Conservation (phyloP, 2,113 vertebrate genomes). For the Podarcis muralis region DNA sequence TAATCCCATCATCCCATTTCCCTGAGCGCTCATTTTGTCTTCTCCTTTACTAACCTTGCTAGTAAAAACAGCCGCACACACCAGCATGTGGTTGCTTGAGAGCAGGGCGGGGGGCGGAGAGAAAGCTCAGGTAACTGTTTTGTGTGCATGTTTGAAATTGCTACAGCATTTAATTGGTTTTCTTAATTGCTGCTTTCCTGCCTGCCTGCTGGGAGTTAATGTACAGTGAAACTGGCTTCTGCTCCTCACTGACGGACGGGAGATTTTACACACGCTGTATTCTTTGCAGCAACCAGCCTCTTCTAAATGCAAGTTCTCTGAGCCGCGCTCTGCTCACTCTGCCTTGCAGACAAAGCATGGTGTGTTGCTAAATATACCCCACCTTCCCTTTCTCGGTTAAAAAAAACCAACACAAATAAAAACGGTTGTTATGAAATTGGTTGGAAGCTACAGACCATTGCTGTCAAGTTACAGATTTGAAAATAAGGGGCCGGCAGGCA, state of each 20-base stretch:
- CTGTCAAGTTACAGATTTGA: too few relatives aligned
- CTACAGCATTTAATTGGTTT: background rate
- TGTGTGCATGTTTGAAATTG: background rate
- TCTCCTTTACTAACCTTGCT: background rate
- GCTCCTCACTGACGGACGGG: too few relatives aligned
- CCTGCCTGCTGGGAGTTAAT: background rate
- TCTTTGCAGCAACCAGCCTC: background rate
- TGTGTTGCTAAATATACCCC: background rate
- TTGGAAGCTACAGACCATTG: too few relatives aligned
- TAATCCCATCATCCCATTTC: background rate
- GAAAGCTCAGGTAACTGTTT: background rate
- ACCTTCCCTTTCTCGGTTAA: background rate
- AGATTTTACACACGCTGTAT: background rate
- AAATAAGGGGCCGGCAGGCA: too few relatives aligned
- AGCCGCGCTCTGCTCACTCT: background rate
- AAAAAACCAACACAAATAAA: background rate
- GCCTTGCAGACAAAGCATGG: background rate
- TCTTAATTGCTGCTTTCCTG: accelerated
- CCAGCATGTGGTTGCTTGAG: background rate
- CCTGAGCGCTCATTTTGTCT: background rate
- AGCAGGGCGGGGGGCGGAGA: background rate
- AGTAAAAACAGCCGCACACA: background rate
- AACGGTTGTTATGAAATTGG: too few relatives aligned
- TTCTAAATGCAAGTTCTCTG: too few relatives aligned
- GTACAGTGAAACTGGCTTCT: accelerated